These are phyloP conservation scores for Rhadinocentrus ornatus DNA, from an alignment of 2,797 vertebrate genomes.

Conservation along the genomic window DNA sequence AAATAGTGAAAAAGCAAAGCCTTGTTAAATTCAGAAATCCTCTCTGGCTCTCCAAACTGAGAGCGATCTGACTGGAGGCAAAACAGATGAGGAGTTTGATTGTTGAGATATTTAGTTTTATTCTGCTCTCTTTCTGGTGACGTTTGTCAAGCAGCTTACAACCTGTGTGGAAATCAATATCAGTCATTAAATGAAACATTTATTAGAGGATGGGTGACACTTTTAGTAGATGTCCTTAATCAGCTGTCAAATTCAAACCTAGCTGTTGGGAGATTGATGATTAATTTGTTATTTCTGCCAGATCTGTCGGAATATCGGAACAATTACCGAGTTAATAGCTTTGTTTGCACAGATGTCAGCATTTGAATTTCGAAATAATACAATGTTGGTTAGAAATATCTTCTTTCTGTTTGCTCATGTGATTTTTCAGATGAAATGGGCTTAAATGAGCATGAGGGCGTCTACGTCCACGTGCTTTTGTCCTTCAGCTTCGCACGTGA, in stretches of 20 bases:
- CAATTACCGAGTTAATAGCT: no score
- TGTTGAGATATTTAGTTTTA: no score
- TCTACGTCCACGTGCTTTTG: constrained; percentile 50
- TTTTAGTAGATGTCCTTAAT: background rate
- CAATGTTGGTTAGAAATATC: constrained; percentile 65
- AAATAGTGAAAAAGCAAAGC: no score
- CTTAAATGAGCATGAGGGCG: constrained; percentile 34
- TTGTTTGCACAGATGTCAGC: constrained; percentile 28
- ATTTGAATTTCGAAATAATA: constrained; percentile 51
- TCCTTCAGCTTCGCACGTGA: constrained; percentile 55
- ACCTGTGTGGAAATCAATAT: background rate
- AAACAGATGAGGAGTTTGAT: no score
- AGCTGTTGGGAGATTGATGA: background rate
- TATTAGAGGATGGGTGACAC: background rate
- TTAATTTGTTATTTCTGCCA: no score
- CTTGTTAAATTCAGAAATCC: no score
- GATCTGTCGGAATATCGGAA: no score
- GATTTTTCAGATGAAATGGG: constrained; percentile 34
- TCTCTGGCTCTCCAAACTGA: no score
- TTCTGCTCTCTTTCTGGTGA: no score
- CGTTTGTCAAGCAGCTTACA: no score
- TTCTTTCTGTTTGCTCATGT: constrained; percentile 5
- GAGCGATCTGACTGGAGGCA: no score
- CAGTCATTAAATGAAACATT: background rate
- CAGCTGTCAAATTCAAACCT: background rate